Conservation (phyloP, 2,797 vertebrate species). For the Aplochiton taeniatus region DNA sequence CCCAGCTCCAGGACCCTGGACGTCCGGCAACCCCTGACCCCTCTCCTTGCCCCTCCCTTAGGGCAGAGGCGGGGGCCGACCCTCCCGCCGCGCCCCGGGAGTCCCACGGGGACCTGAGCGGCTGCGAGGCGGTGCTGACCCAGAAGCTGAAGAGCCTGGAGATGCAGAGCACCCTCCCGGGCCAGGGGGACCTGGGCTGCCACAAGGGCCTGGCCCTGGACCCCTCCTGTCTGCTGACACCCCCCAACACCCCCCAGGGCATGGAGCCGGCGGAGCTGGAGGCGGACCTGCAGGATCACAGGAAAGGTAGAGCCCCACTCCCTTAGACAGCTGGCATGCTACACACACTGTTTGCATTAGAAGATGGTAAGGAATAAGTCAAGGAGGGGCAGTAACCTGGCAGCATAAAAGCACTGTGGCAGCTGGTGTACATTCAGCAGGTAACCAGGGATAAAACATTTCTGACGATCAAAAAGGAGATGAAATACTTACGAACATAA, state of each 20-base stretch:
- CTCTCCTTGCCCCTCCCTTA: background rate
- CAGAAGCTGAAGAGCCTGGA: conserved; percentile 79
- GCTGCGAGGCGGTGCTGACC: conserved; percentile 74
- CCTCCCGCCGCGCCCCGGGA: conserved; percentile 26
- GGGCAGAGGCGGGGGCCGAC: conserved; percentile 2
- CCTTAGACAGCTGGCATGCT: background rate
- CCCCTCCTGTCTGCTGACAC: conserved; percentile 81
- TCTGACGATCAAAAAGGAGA: background rate
- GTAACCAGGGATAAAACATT: conserved; percentile 7
- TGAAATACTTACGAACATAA: background rate
- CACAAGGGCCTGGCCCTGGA: conserved; percentile 78
- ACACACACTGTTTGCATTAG: background rate
- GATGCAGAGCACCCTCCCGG: conserved; percentile 69
- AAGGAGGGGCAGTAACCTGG: no score
- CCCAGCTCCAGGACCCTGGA: conserved; percentile 23
- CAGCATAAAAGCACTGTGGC: background rate
- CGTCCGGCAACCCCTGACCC: conserved; percentile 28
- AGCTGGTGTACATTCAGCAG: conserved; percentile 23
- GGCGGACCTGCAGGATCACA: conserved; percentile 59
- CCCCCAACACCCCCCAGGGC: conserved; percentile 80
- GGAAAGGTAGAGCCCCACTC: conserved; percentile 56
- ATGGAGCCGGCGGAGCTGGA: conserved; percentile 72
- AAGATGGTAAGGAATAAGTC: background rate
- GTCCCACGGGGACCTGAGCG: conserved; percentile 61
- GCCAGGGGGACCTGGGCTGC: conserved; percentile 59